Evolutionary conservation across 2,113 vertebrate species (phyloP).

Genomic region (Grallaria varia): DNA sequence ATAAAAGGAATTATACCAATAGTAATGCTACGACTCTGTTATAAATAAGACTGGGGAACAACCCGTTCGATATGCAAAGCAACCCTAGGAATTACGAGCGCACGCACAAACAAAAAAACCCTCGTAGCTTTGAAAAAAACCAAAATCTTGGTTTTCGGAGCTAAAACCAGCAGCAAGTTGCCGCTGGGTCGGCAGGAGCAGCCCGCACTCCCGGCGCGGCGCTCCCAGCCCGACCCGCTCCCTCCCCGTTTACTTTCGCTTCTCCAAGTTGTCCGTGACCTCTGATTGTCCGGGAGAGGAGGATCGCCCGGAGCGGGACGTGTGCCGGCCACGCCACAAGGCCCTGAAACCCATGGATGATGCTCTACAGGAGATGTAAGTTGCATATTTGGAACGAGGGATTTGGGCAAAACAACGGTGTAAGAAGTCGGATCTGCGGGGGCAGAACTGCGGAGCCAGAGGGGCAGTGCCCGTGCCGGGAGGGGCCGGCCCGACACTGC

Average conservation of each 20-base stretch:
- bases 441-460: neutral
- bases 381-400: neutral
- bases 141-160: neutral
- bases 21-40: neutral
- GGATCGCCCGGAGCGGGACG: neutral
- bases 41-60: neutral
- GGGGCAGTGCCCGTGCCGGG: neutral
- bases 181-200: no score
- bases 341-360: neutral
- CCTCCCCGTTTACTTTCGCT: constrained; percentile 9
- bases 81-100: neutral
- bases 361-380: constrained; percentile 64
- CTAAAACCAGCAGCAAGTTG: neutral
- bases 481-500: neutral
- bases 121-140: neutral
- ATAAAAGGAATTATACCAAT: neutral
- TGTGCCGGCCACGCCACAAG: neutral
- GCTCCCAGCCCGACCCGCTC: neutral
- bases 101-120: neutral
- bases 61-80: neutral
- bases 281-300: neutral
- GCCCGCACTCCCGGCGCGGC: neutral
- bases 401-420: neutral
- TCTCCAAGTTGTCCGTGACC: neutral
- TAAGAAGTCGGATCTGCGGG: neutral